Conservation (phyloP, 2,797 vertebrate genomes). For the Myotis planiceps region DNA sequence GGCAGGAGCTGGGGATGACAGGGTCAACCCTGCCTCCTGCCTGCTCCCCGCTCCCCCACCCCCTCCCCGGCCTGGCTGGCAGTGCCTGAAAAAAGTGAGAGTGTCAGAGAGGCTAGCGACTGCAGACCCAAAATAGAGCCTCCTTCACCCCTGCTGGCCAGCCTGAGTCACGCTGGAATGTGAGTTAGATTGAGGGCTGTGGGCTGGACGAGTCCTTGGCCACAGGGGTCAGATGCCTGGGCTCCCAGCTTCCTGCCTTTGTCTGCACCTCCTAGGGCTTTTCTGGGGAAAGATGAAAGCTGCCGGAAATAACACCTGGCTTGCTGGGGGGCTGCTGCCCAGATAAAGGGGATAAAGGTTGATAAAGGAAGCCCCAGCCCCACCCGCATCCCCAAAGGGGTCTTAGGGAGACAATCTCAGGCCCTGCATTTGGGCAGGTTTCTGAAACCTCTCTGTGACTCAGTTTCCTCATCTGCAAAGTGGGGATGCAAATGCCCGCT, state of each 20-base stretch:
- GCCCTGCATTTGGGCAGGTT: neutral
- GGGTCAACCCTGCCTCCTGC: neutral
- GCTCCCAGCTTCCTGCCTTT: conserved; percentile 68
- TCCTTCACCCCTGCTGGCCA: neutral
- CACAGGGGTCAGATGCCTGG: neutral
- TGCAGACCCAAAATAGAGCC: conserved; percentile 57
- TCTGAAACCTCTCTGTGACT: neutral
- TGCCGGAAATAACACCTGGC: conserved; percentile 57
- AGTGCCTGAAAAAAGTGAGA: conserved; percentile 11
- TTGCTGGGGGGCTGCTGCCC: neutral
- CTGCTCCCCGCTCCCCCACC: neutral
- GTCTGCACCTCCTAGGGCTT: neutral
- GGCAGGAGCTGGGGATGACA: neutral
- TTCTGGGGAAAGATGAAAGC: neutral
- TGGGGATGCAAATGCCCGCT: neutral
- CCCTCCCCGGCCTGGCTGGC: neutral
- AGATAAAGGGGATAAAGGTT: neutral
- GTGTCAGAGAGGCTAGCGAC: conserved; percentile 6
- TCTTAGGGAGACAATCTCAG: neutral
- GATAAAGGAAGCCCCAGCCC: neutral
- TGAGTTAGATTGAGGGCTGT: neutral
- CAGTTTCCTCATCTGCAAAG: neutral
- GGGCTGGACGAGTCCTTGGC: neutral
- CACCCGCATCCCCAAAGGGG: neutral
- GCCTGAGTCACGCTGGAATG: conserved; percentile 69